Percentiles rank a stretch among this genome's conserved stretches.
Evolutionary conservation across 2,888 invertebrate species (phyloP).

Genomic region (Trisateles emortualis): DNA sequence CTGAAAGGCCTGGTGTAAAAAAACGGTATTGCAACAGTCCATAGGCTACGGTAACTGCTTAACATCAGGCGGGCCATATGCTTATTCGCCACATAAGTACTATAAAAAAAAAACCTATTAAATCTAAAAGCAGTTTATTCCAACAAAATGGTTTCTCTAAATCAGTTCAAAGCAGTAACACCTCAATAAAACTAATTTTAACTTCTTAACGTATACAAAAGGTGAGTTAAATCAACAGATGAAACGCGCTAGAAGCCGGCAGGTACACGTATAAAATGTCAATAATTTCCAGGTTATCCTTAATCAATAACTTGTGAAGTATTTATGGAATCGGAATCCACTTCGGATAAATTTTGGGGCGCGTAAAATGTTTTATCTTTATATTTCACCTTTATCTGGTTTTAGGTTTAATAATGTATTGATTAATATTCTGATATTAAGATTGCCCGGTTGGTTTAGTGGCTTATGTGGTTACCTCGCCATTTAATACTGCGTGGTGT

Average conservation of each 20-base stretch:
- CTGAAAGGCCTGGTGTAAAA: too few species aligned
- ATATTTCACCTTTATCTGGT: conserved; percentile 6
- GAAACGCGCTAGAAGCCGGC: neutral
- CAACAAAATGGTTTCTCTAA: neutral
- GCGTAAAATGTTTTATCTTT: conserved; percentile 31
- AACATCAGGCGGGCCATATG: too few species aligned
- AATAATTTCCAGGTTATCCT: conserved; percentile 33
- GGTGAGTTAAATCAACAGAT: conserved; percentile 6
- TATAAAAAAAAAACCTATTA: too few species aligned
- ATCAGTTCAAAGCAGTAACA: conserved; percentile 4
- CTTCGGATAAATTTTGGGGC: conserved; percentile 33
- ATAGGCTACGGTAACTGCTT: too few species aligned
- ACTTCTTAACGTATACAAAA: neutral
- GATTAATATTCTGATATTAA: too few species aligned
- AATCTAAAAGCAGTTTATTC: too few species aligned
- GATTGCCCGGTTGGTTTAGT: neutral
- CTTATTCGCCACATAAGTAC: too few species aligned
- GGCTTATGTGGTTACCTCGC: neutral
- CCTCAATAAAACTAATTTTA: conserved; percentile 11
- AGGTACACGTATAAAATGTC: conserved; percentile 26
- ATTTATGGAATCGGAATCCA: conserved; percentile 40
- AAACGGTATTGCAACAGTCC: too few species aligned
- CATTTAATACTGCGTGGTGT: neutral
- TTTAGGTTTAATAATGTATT: neutral
- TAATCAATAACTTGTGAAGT: conserved; percentile 48